Evolutionary conservation across 2,113 vertebrate species (phyloP).

Genomic region (Microtus ochrogaster): DNA sequence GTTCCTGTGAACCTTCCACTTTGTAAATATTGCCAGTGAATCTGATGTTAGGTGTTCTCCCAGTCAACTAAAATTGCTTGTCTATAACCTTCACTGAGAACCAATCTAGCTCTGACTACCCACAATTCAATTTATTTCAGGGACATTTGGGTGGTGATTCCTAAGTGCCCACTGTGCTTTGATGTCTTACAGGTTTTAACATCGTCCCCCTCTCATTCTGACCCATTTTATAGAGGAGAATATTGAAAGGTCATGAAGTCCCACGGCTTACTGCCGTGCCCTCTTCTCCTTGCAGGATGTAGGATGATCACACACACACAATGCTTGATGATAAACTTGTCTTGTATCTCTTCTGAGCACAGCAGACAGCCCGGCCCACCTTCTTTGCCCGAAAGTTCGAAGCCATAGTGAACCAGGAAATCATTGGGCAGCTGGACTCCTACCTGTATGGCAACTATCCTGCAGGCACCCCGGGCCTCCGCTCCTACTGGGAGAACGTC

Average conservation of each 20-base stretch:
- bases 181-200: neutral
- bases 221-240: neutral
- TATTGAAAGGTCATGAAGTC: neutral
- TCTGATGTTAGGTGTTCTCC: conserved; percentile 17
- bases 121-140: neutral
- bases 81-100: neutral
- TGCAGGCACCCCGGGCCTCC: conserved; percentile 89
- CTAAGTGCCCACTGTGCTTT: neutral
- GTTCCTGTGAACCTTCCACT: neutral
- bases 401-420: conserved; percentile 97
- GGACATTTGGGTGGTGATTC: too few species aligned
- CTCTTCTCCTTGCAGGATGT: neutral
- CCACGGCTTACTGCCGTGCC: neutral
- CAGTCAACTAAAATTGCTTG: neutral
- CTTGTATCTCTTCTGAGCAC: conserved; percentile 58
- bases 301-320: neutral
- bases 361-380: conserved; percentile 97
- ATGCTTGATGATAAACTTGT: neutral
- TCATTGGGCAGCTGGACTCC: conserved; percentile 95
- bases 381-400: conserved; percentile 99
- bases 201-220: too few species aligned
- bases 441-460: conserved; percentile 95
- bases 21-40: conserved; percentile 38
- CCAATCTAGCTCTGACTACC: neutral
- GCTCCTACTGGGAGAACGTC: conserved; percentile 96